Evolutionary conservation across 2,888 invertebrate species (phyloP).

Genomic region (Rhagium mordax): DNA sequence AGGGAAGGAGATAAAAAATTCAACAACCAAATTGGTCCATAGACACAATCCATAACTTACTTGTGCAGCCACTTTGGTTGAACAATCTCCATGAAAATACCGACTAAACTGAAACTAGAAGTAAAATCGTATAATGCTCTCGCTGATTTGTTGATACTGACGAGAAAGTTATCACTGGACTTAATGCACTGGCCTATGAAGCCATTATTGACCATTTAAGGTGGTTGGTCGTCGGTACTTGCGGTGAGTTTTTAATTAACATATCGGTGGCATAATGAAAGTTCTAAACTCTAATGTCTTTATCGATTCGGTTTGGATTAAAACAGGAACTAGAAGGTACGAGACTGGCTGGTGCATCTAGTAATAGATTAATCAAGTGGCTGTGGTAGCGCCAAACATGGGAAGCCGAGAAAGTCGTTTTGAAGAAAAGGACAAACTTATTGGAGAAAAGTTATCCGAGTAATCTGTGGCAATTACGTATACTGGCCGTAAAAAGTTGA

Average conservation of each 20-base stretch:
- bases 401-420: background rate
- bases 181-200: background rate
- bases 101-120: too few species aligned
- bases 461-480: background rate
- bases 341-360: background rate
- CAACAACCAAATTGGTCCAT: too few species aligned
- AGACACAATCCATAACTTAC: too few species aligned
- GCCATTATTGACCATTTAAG: slow-evolving; percentile 5
- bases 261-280: slow-evolving; percentile 1
- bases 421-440: background rate
- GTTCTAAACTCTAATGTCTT: slow-evolving; percentile 21
- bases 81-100: too few species aligned
- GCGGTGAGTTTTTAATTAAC: background rate
- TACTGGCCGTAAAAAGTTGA: background rate
- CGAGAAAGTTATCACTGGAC: too few species aligned
- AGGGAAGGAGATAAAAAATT: too few species aligned
- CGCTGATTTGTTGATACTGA: too few species aligned
- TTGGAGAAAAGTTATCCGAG: background rate
- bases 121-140: too few species aligned
- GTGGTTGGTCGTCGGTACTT: slow-evolving; percentile 1
- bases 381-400: background rate
- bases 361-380: slow-evolving; percentile 11
- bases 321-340: background rate
- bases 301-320: slow-evolving; percentile 26
- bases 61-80: too few species aligned